These are phyloP conservation scores for Iphiclides podalirius DNA, from an alignment of 2,888 invertebrate genomes.

Conservation along the genomic window DNA sequence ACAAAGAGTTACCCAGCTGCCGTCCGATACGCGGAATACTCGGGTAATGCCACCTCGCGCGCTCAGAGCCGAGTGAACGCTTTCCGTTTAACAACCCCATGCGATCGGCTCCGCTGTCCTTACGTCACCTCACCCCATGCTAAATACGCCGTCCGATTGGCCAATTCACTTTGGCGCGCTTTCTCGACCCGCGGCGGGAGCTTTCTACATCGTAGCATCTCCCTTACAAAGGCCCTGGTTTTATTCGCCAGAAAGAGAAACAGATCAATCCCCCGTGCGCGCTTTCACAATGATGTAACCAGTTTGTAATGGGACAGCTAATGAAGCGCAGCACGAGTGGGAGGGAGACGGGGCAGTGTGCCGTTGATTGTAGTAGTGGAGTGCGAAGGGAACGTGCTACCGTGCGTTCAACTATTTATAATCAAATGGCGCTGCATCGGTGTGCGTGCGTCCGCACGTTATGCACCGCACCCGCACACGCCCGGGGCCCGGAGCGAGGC, in stretches of 20 bases:
- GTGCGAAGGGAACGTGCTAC: slow-evolving; percentile 79
- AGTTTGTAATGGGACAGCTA: slow-evolving; percentile 50
- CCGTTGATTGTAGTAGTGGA: slow-evolving; percentile 72
- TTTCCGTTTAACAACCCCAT: slow-evolving; percentile 72
- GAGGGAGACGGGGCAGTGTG: slow-evolving; percentile 55
- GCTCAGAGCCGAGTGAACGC: slow-evolving; percentile 72
- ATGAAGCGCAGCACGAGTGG: slow-evolving; percentile 34
- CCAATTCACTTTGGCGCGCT: slow-evolving; percentile 73
- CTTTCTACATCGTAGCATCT: slow-evolving; percentile 43
- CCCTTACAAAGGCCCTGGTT: slow-evolving; percentile 42
- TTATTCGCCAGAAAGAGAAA: slow-evolving; percentile 52
- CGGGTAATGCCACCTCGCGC: slow-evolving; percentile 57
- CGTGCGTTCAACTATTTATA: slow-evolving; percentile 79
- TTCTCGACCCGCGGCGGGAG: slow-evolving; percentile 55
- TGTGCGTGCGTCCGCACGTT: slow-evolving; percentile 66
- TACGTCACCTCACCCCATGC: slow-evolving; percentile 79
- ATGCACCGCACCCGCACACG: slow-evolving; percentile 62
- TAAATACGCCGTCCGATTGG: slow-evolving; percentile 51
- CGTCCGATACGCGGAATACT: slow-evolving; percentile 52
- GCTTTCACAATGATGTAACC: slow-evolving; percentile 69
- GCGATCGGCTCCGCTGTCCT: slow-evolving; percentile 54
- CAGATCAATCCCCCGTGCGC: slow-evolving; percentile 43
- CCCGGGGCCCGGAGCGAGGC: slow-evolving; percentile 67
- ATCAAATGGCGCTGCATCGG: slow-evolving; percentile 60
- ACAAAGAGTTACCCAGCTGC: slow-evolving; percentile 67